These are phyloP conservation scores for Thinocorus orbignyianus DNA, from an alignment of 2,113 vertebrate genomes.

Conservation along the genomic window DNA sequence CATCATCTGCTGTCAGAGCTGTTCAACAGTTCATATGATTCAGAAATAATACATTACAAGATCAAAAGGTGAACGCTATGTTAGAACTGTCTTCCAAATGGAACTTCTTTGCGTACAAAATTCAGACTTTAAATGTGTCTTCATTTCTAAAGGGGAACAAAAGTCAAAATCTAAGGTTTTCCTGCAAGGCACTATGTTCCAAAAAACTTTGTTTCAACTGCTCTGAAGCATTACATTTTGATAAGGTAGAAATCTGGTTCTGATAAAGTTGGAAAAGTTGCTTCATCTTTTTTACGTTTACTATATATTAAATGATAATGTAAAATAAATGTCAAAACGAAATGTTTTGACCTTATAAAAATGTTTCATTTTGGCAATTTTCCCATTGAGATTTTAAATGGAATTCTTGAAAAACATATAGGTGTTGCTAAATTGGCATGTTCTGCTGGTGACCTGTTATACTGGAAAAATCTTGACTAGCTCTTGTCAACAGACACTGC, in stretches of 20 bases:
- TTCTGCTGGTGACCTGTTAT: not conserved
- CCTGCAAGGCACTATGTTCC: constrained; percentile 2
- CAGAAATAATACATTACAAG: constrained; percentile 70
- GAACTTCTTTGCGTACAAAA: constrained; percentile 40
- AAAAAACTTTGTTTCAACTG: constrained; percentile 25
- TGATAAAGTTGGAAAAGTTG: constrained; percentile 12
- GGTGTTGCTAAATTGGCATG: not conserved
- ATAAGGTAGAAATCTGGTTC: constrained; percentile 22
- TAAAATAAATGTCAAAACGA: constrained; percentile 32
- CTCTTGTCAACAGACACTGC: constrained; percentile 9
- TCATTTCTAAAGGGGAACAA: constrained; percentile 28
- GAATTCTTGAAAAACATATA: not conserved
- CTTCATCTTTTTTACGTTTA: not conserved
- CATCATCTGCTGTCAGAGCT: constrained; percentile 43
- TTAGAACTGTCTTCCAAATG: constrained; percentile 42
- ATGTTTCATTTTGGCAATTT: constrained; percentile 38
- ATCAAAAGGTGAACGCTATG: constrained; percentile 60
- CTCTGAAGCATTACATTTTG: constrained; percentile 13
- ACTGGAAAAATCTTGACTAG: not conserved
- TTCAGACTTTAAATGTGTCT: constrained; percentile 35
- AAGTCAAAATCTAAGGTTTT: constrained; percentile 54
- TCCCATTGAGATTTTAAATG: not conserved
- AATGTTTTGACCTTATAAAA: constrained; percentile 28
- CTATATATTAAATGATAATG: constrained; percentile 24
- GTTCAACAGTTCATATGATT: constrained; percentile 63